Conservation (phyloP, 2,888 invertebrate genomes). For the Hemistola chrysoprasaria region DNA sequence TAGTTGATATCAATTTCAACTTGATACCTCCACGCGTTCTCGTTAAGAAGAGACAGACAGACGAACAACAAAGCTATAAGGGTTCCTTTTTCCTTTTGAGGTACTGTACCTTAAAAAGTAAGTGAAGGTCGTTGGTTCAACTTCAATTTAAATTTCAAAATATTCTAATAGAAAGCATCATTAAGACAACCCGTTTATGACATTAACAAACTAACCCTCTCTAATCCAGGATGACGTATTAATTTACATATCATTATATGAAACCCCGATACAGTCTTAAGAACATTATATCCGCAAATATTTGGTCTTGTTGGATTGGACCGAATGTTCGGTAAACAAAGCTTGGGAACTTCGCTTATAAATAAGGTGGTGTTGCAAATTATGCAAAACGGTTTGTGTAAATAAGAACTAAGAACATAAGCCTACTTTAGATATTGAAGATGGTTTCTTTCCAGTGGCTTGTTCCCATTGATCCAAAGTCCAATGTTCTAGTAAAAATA, state of each 20-base stretch:
- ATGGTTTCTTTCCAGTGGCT: too few relatives aligned
- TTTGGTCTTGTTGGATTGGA: constrained; percentile 18
- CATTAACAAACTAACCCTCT: constrained; percentile 51
- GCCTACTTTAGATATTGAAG: not conserved
- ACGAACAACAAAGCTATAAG: too few relatives aligned
- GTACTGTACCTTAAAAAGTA: too few relatives aligned
- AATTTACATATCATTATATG: constrained; percentile 61
- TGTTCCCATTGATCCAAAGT: too few relatives aligned
- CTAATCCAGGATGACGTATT: constrained; percentile 59
- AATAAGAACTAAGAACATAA: not conserved
- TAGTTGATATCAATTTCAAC: too few relatives aligned
- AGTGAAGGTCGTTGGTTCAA: too few relatives aligned
- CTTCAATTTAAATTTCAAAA: too few relatives aligned
- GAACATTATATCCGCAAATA: constrained; percentile 23
- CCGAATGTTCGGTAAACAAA: constrained; percentile 14
- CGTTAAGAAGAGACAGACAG: too few relatives aligned
- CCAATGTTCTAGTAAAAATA: too few relatives aligned
- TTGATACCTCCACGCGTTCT: too few relatives aligned
- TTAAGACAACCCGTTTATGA: constrained; percentile 45
- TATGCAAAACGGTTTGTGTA: constrained; percentile 12
- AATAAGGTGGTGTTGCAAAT: constrained; percentile 10
- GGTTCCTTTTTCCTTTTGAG: too few relatives aligned
- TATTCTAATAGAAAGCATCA: constrained; percentile 42
- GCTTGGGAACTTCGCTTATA: constrained; percentile 9
- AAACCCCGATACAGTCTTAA: constrained; percentile 19